A percentile compares a stretch with the other conserved stretches of the same genome.
Evolutionary conservation across 2,113 vertebrate genomes (phyloP).

Genomic region (Eolophus roseicapilla): DNA sequence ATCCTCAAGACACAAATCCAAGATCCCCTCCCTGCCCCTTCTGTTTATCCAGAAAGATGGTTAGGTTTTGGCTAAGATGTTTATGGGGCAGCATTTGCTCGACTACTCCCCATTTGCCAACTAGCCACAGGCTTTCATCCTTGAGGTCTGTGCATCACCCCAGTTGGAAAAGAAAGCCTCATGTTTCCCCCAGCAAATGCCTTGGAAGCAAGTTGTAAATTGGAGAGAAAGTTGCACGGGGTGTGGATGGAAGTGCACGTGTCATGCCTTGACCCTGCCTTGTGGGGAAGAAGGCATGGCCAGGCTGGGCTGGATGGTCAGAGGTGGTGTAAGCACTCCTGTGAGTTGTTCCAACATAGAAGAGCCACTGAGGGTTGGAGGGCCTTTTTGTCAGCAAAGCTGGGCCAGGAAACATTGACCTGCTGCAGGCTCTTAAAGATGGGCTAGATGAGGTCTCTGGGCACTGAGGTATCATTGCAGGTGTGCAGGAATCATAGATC

Average conservation of each 20-base stretch:
- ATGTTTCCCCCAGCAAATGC: not conserved
- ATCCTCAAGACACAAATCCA: not conserved
- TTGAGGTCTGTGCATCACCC: not conserved
- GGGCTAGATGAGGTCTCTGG: no score
- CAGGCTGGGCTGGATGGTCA: not conserved
- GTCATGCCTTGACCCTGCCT: not conserved
- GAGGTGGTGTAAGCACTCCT: fast-evolving
- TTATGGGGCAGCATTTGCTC: not conserved
- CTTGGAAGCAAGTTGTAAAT: not conserved
- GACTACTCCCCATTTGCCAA: fast-evolving
- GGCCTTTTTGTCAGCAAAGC: not conserved
- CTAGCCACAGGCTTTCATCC: not conserved
- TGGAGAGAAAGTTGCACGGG: fast-evolving
- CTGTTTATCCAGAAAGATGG: not conserved
- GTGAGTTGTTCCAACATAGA: not conserved
- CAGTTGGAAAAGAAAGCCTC: not conserved
- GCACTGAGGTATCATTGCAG: not conserved
- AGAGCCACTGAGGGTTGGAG: not conserved
- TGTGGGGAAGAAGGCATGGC: not conserved
- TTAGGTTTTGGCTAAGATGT: not conserved
- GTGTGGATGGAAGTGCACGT: not conserved
- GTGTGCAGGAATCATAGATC: fast-evolving
- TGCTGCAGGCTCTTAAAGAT: not conserved
- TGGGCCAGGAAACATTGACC: fast-evolving
- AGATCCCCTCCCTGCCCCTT: not conserved